Evolutionary conservation across 2,797 vertebrate genomes (phyloP), one percentile per base, ranked within the genome.

Genomic region (Triplophysa yarkandensis): DNA sequence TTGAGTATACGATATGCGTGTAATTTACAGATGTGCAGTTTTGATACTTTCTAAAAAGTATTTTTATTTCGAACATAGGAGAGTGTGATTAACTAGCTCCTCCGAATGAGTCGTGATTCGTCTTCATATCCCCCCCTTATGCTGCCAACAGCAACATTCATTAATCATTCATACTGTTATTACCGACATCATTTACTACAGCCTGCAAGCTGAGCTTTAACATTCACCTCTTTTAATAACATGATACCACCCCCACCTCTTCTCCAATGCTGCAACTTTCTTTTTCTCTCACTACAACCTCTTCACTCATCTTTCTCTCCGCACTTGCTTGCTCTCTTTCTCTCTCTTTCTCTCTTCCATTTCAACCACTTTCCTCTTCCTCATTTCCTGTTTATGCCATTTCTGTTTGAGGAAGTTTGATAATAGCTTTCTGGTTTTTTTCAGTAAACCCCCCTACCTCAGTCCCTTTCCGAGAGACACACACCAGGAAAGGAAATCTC

Each of bases 401-500:
- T 65, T 77, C 48, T 77, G 68, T 77, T 71, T 66, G 61, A 71
- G 76, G 68, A 77, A 71, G 62, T 71, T 77, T 66, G 68, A 60
- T 71, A 77, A 77, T 77, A 69, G 76, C 62, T 77, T 71, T 77
- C 62, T 66, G 69, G 60, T 68, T 57, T 46, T 64, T 58, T 58
- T 66, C 57, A 36, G 55, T 63, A 60, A 67, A 19, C 39, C 50
- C 44, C 64, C 34, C 14, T n/a, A 11, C 25, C 36, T 27, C 57
- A 17, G 41, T 21, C 61, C 13, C 52, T 25, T 55, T 85, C 88
- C 88, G 89, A 77, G 86, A 86, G 88, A 90, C 86, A 86, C 85
- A 89, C 86, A 86, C 85, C 85, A 84, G 82, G 65, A 82, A 85
- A 89, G 86, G 89, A 90, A 90, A 90, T 91, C 89, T 88, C 81